phyloP scores from a whole-genome alignment of 1,140 invertebrate species.

The Micrasema longulum region DNA sequence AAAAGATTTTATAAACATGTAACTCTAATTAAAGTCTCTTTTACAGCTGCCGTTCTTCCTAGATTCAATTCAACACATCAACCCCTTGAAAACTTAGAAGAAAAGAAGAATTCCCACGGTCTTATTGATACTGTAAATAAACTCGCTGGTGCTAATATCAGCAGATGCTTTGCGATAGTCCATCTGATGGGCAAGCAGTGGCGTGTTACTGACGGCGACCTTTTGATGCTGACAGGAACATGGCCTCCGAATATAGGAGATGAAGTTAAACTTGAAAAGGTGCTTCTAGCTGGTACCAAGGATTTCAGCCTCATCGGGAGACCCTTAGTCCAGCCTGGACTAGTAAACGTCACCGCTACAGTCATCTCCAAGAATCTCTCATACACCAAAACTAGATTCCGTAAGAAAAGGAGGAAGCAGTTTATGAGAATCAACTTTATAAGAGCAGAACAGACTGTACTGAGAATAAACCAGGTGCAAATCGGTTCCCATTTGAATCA shows the following conservation, averaged over 20 bases:
- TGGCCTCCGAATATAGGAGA: slow-evolving; percentile 89
- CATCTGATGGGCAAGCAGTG: slow-evolving; percentile 87
- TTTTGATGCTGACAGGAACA: slow-evolving; percentile 84
- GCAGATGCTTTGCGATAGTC: slow-evolving; percentile 88
- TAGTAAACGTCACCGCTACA: slow-evolving; percentile 85
- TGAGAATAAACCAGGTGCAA: slow-evolving; percentile 79
- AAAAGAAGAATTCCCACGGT: slow-evolving; percentile 57
- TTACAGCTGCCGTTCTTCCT: slow-evolving; percentile 33
- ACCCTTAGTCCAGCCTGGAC: slow-evolving; percentile 80
- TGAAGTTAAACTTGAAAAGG: slow-evolving; percentile 87
- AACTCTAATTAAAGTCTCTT: slow-evolving; percentile 3
- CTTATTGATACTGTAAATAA: slow-evolving; percentile 64
- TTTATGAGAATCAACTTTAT: slow-evolving; percentile 81
- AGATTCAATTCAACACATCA: slow-evolving; percentile 23
- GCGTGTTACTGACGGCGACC: slow-evolving; percentile 88
- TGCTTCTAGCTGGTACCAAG: slow-evolving; percentile 82
- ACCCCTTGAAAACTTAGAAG: slow-evolving; percentile 9
- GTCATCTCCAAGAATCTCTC: slow-evolving; percentile 92
- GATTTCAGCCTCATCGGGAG: slow-evolving; percentile 89
- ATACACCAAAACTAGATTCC: slow-evolving; percentile 83
- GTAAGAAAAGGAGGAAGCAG: slow-evolving; percentile 81
- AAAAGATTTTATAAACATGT: no score
- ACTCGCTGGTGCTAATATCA: slow-evolving; percentile 66
- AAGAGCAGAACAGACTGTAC: slow-evolving; percentile 76
- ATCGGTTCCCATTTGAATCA: slow-evolving; percentile 64